These are phyloP conservation scores for Hermodice carunculata DNA, from an alignment of 2,888 invertebrate genomes.

Conservation along the genomic window DNA sequence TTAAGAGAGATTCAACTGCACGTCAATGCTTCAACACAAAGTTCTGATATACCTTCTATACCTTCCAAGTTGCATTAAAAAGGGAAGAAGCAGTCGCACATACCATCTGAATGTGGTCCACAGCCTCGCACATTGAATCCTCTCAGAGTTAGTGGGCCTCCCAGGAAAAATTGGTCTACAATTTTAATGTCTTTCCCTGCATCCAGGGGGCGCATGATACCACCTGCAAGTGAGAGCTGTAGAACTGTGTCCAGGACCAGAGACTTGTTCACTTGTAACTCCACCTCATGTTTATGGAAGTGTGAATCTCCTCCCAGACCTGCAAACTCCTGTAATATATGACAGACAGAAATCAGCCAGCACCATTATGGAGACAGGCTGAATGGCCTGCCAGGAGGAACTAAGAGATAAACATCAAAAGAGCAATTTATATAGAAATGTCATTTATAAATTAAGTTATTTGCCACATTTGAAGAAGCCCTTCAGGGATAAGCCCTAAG, in stretches of 20 bases:
- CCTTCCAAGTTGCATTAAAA: no score
- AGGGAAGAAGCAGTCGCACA: no score
- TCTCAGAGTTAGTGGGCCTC: slow-evolving; percentile 89
- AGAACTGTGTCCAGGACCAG: slow-evolving; percentile 77
- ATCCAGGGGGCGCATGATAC: slow-evolving; percentile 76
- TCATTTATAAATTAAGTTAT: no score
- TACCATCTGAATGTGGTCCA: slow-evolving; percentile 86
- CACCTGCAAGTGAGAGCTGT: slow-evolving; percentile 79
- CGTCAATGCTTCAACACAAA: no score
- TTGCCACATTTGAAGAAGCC: no score
- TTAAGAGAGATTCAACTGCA: no score
- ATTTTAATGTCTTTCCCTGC: slow-evolving; percentile 52
- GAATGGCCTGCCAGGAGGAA: no score
- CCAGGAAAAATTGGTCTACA: slow-evolving; percentile 84
- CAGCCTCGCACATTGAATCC: slow-evolving; percentile 91
- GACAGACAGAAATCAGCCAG: background rate
- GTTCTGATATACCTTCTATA: no score
- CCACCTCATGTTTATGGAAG: slow-evolving; percentile 85
- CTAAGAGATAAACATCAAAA: no score
- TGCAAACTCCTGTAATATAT: slow-evolving; percentile 81
- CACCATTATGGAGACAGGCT: no score
- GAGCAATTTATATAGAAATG: no score
- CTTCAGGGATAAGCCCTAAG: no score
- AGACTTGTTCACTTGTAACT: slow-evolving; percentile 79
- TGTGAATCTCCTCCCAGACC: slow-evolving; percentile 93